Evolutionary conservation across 2,113 vertebrate genomes (phyloP).

Genomic region (Gnathonemus longibarbis): DNA sequence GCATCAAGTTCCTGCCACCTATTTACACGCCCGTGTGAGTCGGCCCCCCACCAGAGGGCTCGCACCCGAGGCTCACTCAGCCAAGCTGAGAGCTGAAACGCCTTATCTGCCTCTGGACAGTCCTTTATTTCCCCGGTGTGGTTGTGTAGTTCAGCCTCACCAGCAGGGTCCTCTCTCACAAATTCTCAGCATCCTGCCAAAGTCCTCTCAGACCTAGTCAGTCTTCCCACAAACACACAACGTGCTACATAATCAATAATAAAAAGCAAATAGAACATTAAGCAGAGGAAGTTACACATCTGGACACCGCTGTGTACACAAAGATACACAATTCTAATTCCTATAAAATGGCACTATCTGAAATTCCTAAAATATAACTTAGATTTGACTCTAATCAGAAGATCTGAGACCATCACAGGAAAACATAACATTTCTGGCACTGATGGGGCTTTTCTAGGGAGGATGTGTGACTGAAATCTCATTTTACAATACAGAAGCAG

Average conservation of each 20-base stretch:
- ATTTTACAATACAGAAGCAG: background rate
- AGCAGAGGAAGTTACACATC: background rate
- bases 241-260: background rate
- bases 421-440: background rate
- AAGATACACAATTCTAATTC: background rate
- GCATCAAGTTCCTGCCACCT: background rate
- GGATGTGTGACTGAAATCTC: background rate
- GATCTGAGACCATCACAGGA: background rate
- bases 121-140: background rate
- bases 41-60: background rate
- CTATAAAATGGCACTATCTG: background rate
- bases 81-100: background rate
- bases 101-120: background rate
- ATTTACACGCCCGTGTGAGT: background rate
- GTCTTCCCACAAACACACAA: background rate
- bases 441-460: background rate
- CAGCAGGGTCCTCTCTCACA: background rate
- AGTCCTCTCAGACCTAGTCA: background rate
- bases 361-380: background rate
- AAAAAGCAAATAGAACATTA: background rate
- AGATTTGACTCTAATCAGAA: background rate
- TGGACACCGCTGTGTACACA: background rate
- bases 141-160: background rate
- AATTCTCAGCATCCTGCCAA: background rate
- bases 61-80: background rate